phyloP scores from a whole-genome alignment of 1,140 invertebrate genomes.

The Drosophila rhopaloa region DNA sequence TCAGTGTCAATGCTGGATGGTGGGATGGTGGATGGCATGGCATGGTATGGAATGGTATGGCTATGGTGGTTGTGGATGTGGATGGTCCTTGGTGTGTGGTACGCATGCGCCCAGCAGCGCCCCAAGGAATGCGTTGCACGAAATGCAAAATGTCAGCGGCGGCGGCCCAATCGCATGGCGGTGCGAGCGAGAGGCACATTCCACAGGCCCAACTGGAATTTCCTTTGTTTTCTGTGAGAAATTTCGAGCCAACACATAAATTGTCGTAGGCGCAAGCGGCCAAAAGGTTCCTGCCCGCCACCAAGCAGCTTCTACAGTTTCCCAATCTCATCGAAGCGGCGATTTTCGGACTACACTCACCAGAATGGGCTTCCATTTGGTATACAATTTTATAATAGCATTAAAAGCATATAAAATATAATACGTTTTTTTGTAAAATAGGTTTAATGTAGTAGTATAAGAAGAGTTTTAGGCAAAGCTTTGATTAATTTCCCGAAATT shows the following conservation, averaged over 20 bases:
- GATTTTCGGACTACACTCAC: conserved; percentile 33
- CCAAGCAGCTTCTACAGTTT: conserved; percentile 41
- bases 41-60: not conserved
- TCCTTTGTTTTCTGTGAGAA: conserved; percentile 84
- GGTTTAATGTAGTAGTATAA: no score
- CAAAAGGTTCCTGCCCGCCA: conserved; percentile 30
- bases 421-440: no score
- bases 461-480: no score
- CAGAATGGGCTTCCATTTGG: not conserved
- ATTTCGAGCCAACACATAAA: conserved; percentile 81
- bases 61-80: no score
- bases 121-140: conserved; percentile 82
- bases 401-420: no score
- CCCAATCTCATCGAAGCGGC: conserved; percentile 19
- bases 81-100: conserved; percentile 75
- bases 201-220: conserved; percentile 69
- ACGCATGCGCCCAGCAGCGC: conserved; percentile 81
- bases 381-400: not conserved
- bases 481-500: no score
- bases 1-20: conserved; percentile 77
- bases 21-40: conserved; percentile 33
- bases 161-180: conserved; percentile 67
- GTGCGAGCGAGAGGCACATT: conserved; percentile 53
- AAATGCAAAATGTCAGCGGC: conserved; percentile 84
- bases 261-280: conserved; percentile 74